Conservation (phyloP, 64 coral and sea anemone genomes). For the Astreopora myriophthalma region DNA sequence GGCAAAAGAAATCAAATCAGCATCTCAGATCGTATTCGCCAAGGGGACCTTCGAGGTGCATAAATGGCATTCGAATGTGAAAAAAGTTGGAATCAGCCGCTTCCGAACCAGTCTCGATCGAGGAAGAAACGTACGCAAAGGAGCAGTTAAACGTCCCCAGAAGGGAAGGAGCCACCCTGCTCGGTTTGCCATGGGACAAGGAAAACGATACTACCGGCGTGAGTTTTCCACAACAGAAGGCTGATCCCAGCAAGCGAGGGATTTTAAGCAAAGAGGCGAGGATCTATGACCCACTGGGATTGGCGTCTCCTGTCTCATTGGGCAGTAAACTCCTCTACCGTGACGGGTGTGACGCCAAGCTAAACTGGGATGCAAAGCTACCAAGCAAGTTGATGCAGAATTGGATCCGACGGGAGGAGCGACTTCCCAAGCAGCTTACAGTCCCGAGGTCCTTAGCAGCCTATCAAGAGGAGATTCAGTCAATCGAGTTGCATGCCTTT, state of each 20-base stretch:
- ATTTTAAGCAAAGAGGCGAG: neutral
- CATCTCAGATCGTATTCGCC: slow-evolving; percentile 21
- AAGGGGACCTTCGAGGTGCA: slow-evolving; percentile 44
- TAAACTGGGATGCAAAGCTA: slow-evolving; percentile 3
- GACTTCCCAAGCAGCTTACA: neutral
- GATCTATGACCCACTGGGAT: neutral
- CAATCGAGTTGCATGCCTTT: slow-evolving; percentile 19
- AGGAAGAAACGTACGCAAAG: slow-evolving; percentile 32
- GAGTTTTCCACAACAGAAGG: neutral
- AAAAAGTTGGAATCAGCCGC: neutral
- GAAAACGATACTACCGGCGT: no score
- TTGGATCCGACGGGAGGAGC: neutral
- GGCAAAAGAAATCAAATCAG: slow-evolving; percentile 12
- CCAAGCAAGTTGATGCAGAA: neutral
- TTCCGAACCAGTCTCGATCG: neutral
- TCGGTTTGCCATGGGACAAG: no score
- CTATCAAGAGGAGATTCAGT: neutral
- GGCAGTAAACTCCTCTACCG: slow-evolving; percentile 23
- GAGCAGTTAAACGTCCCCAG: slow-evolving; percentile 3
- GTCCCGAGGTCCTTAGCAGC: neutral
- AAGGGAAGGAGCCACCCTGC: neutral
- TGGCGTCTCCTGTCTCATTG: neutral
- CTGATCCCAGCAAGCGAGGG: neutral
- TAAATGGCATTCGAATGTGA: no score
- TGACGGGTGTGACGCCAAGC: neutral